Percentiles rank a stretch among this genome's conserved stretches.
phyloP scores from a whole-genome alignment of 2,888 invertebrate species.

The Meteorus colon region DNA sequence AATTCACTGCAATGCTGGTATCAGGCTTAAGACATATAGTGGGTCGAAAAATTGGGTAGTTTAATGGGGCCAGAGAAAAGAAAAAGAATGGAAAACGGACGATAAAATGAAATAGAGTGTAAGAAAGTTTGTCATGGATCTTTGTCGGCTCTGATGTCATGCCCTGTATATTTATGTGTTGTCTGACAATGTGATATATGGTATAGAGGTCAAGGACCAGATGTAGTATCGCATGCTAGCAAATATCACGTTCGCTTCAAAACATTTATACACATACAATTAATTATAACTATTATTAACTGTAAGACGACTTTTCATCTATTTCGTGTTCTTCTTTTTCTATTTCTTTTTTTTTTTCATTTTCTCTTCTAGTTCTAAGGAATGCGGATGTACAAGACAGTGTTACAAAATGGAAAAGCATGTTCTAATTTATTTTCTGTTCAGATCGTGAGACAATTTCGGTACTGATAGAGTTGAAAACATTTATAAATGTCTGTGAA shows the following conservation, averaged over 20 bases:
- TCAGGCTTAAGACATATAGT: background rate
- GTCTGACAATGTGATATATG: constrained; percentile 7
- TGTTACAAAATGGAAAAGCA: background rate
- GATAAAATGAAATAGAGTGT: constrained; percentile 2
- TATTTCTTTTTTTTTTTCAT: background rate
- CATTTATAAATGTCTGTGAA: constrained; percentile 15
- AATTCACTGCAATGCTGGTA: background rate
- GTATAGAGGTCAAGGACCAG: constrained; percentile 38
- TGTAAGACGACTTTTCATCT: background rate
- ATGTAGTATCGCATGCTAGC: constrained; percentile 32
- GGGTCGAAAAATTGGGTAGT: background rate
- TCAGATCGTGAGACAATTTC: background rate
- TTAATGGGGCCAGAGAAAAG: background rate
- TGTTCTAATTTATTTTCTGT: background rate
- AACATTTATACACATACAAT: constrained; percentile 30
- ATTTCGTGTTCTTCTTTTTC: background rate
- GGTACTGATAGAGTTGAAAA: constrained; percentile 10
- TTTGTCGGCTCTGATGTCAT: constrained; percentile 13
- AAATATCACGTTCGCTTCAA: constrained; percentile 17
- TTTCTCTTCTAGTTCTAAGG: background rate
- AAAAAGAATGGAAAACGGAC: background rate
- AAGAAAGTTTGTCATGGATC: constrained; percentile 13
- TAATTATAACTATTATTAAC: constrained; percentile 20
- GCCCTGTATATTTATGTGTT: constrained; percentile 15
- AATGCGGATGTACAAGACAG: background rate